Base-by-base conservation (phyloP, 2,113 vertebrate species). In the Maccullochella peelii region DNA sequence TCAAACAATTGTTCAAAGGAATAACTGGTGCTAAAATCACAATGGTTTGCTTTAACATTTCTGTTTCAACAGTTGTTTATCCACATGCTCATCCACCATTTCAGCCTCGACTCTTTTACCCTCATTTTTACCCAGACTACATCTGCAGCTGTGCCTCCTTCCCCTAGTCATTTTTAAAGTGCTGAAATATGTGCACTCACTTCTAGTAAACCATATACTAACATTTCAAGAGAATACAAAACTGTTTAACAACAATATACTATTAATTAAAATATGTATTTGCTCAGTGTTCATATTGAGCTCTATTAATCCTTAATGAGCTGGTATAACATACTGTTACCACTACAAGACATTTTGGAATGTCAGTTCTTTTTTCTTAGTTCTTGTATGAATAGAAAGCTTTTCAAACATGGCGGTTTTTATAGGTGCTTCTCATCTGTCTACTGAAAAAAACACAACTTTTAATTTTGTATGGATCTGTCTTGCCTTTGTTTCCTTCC, bases 381-480 rank as follows among this genome's bases (percentile, higher is more conserved):
- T 54, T 71, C 16, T 40, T 42, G 44, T 44, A 40, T 30, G 30
- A 54, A 62, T 30, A 33, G 14, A 33, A 47, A 23, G 42, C 47
- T 44, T 74, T 79, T 67, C 2, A 50, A 66, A 73, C 25, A 52
- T 2, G 3, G 36, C 59, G 20, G 10, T 55, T 63, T 80, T 52
- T 36, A 67, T 33, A 42, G 40, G 36, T 66, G 25, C 55, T 25
- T 82, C 3, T 65, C 8, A 71, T 36, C 27, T 69, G 57, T 36
- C 30, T 52, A 15, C 23, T 71, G 23, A 80, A 58, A 44, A 62
- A 42, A 14, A 66, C 30, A 33, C 12, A 57, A 12, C 21, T 72
- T 65, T 58, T 59, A 21, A 70, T 55, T 79, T 36, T 50, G 4
- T 40, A 5, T 62, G 21, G 36, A n/a, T 71, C 73, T 73, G 16